Base-by-base conservation (phyloP, 2,888 invertebrate genomes). In the Kryphioiulus occultus region DNA sequence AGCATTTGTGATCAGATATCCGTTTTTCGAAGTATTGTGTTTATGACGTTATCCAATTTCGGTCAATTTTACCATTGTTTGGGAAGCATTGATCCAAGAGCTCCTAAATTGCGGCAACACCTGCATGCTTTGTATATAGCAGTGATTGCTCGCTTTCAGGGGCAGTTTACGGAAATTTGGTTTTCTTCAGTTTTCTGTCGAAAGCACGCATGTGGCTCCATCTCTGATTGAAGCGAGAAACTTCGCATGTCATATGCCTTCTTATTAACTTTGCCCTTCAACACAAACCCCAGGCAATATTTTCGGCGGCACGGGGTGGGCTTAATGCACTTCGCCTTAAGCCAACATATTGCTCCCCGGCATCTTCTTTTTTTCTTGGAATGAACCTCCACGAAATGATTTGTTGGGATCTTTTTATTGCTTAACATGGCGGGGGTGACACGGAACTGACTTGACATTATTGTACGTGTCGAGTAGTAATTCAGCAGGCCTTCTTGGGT, bases 341-440 rank as follows among this genome's bases (percentile, higher is more conserved):
- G n/a, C 53, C 59, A 22, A 22, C 59, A 59, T 59, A 59, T 59
- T 59, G 59, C 59, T 22, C 59, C 59, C 22, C 0, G 19, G 19
- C 53, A 53, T 47, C 10, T 53, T 22, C 22, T 59, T 59, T 59
- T 59, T 59, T 22, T 59, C 59, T 59, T 59, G 22, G 59, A 59
- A 59, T 59, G 59, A 59, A 10, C 22, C 59, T 59, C 5, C 59
- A 22, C 22, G 59, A 59, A 59, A 59, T 59, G 59, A 59, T 59
- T 59, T 59, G 59, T 59, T 59, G 59, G 59, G 0, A 59, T 59
- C 59, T 22, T 59, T 59, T 59, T 59, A 59, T 59, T 59, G 59
- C 59, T 59, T 59, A 59, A 59, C 59, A 59, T 59, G 9, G 59
- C 59, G 59, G 59, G 59, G 59, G 59, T 59, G 59, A 59, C 59